phyloP scores from a whole-genome alignment of 1,140 invertebrate genomes.

The Arion vulgaris region DNA sequence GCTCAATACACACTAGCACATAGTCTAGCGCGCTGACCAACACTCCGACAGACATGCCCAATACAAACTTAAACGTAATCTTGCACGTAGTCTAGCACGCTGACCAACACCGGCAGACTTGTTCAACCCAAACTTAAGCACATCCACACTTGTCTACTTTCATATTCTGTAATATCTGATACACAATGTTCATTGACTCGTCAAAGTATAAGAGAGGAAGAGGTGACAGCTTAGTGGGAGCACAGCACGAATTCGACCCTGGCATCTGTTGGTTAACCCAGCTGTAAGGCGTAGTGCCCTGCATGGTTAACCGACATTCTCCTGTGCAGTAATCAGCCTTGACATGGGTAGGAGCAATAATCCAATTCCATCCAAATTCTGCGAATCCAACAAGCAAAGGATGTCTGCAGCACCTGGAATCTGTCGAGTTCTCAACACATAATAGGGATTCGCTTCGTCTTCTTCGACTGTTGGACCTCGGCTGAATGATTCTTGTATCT shows the following conservation, averaged over 20 bases:
- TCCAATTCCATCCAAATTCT: slow-evolving; percentile 93
- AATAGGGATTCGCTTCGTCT: slow-evolving; percentile 59
- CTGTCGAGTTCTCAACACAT: slow-evolving; percentile 50
- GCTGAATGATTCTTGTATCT: slow-evolving; percentile 84
- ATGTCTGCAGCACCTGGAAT: slow-evolving; percentile 85
- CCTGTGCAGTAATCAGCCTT: slow-evolving; percentile 62
- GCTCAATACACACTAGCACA: too few species aligned
- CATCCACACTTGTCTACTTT: slow-evolving; percentile 96
- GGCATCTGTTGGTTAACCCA: slow-evolving; percentile 85
- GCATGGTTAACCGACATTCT: slow-evolving; percentile 54
- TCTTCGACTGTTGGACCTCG: slow-evolving; percentile 75
- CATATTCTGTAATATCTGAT: slow-evolving; percentile 95
- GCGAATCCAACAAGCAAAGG: slow-evolving; percentile 92
- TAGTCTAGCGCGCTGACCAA: too few species aligned
- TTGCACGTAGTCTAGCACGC: too few species aligned
- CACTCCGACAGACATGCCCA: too few species aligned
- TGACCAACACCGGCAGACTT: too few species aligned
- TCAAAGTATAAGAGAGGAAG: slow-evolving; percentile 96
- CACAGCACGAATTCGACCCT: slow-evolving; percentile 84
- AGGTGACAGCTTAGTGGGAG: slow-evolving; percentile 91
- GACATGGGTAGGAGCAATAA: slow-evolving; percentile 83
- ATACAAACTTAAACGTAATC: too few species aligned
- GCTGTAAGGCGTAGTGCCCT: slow-evolving; percentile 84
- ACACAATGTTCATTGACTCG: slow-evolving; percentile 90
- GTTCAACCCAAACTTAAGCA: slow-evolving; percentile 76